Percentiles rank a stretch among this genome's conserved stretches.
Evolutionary conservation across 2,797 vertebrate species (phyloP).

Genomic region (Spea hammondii): DNA sequence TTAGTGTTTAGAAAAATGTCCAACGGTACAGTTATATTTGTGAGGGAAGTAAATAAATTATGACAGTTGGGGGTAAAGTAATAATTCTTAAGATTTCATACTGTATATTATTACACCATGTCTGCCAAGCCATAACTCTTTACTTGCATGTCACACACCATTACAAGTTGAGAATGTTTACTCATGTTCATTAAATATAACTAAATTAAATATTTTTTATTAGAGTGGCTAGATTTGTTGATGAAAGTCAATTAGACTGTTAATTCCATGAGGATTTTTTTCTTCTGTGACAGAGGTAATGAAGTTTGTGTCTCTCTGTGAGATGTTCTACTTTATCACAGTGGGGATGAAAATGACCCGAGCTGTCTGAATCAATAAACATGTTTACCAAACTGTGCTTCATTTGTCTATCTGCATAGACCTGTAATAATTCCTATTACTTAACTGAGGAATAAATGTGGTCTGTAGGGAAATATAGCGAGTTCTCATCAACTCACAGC

Average conservation of each 20-base stretch:
- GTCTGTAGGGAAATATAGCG: constrained; percentile 29
- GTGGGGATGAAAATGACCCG: constrained; percentile 45
- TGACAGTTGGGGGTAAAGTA: no score
- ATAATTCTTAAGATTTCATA: no score
- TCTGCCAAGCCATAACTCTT: no score
- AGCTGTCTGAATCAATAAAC: constrained; percentile 50
- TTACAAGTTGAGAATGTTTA: background rate
- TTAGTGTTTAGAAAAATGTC: no score
- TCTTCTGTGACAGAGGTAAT: constrained; percentile 44
- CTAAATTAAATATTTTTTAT: constrained; percentile 22
- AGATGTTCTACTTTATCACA: constrained; percentile 42
- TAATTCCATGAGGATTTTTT: constrained; percentile 30
- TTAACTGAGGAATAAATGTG: constrained; percentile 25
- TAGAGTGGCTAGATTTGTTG: constrained; percentile 23
- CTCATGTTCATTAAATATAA: constrained; percentile 23
- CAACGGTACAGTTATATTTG: no score
- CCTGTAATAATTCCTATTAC: constrained; percentile 41
- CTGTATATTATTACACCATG: no score
- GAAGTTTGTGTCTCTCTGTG: constrained; percentile 30
- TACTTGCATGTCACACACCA: no score
- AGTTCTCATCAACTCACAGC: constrained; percentile 21
- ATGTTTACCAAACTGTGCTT: constrained; percentile 40
- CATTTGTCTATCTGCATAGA: constrained; percentile 36
- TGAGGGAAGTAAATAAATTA: no score
- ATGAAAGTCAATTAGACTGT: constrained; percentile 26